Conservation (phyloP, 2,888 invertebrate species). For the Parascotia fuliginaria region DNA sequence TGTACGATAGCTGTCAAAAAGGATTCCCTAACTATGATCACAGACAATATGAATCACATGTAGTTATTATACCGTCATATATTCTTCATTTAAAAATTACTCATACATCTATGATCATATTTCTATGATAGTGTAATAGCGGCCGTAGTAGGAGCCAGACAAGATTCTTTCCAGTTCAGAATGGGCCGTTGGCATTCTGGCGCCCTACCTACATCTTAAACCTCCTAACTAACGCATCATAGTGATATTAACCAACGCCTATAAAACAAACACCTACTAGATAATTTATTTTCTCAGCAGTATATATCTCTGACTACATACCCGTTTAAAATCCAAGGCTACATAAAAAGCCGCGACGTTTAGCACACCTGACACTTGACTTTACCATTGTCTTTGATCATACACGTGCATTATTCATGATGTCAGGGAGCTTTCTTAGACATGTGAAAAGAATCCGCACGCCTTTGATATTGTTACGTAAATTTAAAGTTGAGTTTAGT, state of each 20-base stretch:
- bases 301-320: conserved; percentile 25
- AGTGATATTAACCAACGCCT: background rate
- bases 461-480: conserved; percentile 7
- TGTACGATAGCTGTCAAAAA: too few species aligned
- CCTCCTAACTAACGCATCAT: background rate
- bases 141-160: too few species aligned
- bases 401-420: conserved; percentile 73
- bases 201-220: background rate
- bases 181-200: background rate
- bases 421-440: conserved; percentile 19
- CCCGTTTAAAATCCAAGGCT: conserved; percentile 34
- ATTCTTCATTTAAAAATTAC: too few species aligned
- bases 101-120: too few species aligned
- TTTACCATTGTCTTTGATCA: conserved; percentile 79
- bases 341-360: conserved; percentile 60
- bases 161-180: too few species aligned
- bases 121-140: too few species aligned
- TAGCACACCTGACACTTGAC: conserved; percentile 52
- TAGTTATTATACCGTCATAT: too few species aligned
- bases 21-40: too few species aligned
- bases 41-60: too few species aligned
- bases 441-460: conserved; percentile 18
- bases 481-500: background rate
- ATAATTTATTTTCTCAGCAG: background rate
- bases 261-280: background rate